Evolutionary conservation across 2,797 vertebrate species (phyloP), one percentile per base, ranked within the genome.

Genomic region (Coccyzus lansbergi): DNA sequence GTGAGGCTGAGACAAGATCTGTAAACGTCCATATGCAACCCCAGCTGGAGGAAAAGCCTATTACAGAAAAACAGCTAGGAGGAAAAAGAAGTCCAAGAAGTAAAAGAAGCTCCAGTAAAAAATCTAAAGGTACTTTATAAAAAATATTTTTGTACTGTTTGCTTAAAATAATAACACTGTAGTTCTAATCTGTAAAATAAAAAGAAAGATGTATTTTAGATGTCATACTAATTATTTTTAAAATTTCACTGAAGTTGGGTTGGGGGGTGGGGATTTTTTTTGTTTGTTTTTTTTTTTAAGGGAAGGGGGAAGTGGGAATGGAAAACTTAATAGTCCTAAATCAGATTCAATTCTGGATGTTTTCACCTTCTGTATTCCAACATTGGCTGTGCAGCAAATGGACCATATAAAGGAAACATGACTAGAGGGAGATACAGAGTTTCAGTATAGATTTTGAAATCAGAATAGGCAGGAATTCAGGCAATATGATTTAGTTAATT

Each of bases 51-150:
- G 97, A 92, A 63, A 97, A 96, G 48, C 38, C 63, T 80, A 11
- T 67, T 69, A 28, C 56, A 46, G 95, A 88, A 91, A 96, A 90
- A 93, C 96, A 82, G 25, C 8, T 53, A 53, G 63, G 92, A 92
- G 97, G 93, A 64, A 97, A 95, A 95, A 96, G 90, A 83, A 97
- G 90, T 86, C 82, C 95, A 69, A 95, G 88, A 95, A 95, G 81
- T 95, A 97, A 92, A 94, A 97, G 90, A 86, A 94, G 86, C 62
- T 76, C 65, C 28, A 64, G 82, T 53, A 95, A 91, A 94, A 98
- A 95, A 93, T 48, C 69, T 31, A 94, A 92, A 97, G 97, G 97
- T 97, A 97, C 24, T 92, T 90, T 1, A 44, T 78, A 49, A 65
- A 64, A 20, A 28, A 5, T 5, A 5, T 3, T 26, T 74, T 88